phyloP scores from a whole-genome alignment of 2,797 vertebrate species.

The Caiman crocodilus region DNA sequence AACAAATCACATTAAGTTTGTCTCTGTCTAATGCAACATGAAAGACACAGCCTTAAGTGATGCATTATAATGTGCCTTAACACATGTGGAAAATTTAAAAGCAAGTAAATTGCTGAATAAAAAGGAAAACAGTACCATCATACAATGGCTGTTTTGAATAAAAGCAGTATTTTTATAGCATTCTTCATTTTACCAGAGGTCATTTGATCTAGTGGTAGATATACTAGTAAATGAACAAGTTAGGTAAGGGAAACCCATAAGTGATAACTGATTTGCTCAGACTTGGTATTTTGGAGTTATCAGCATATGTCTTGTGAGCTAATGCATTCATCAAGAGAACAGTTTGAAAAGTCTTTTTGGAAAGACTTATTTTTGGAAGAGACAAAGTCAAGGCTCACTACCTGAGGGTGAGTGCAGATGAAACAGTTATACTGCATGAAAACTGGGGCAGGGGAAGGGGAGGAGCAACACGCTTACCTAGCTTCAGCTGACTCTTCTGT shows the following conservation, averaged over 20 bases:
- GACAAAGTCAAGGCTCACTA: not conserved
- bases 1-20: conserved; percentile 43
- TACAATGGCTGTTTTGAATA: conserved; percentile 48
- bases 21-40: conserved; percentile 49
- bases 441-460: too few species aligned
- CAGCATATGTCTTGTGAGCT: not conserved
- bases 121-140: conserved; percentile 19
- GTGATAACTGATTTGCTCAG: not conserved
- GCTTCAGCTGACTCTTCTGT: too few species aligned
- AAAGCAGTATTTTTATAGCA: not conserved
- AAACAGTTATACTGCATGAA: too few species aligned
- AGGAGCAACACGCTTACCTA: too few species aligned
- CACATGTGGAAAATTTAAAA: conserved; percentile 43
- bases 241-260: not conserved
- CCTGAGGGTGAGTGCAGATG: not conserved
- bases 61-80: conserved; percentile 23
- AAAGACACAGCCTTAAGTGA: conserved; percentile 66
- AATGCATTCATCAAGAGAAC: not conserved
- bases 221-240: conserved; percentile 13
- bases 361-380: not conserved
- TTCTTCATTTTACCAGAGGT: not conserved
- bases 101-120: conserved; percentile 51
- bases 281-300: not conserved
- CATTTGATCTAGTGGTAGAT: conserved; percentile 35
- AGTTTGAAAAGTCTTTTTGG: not conserved